These are phyloP conservation scores for Paracyclopina nana DNA, from an alignment of 1,140 invertebrate genomes.

Conservation along the genomic window DNA sequence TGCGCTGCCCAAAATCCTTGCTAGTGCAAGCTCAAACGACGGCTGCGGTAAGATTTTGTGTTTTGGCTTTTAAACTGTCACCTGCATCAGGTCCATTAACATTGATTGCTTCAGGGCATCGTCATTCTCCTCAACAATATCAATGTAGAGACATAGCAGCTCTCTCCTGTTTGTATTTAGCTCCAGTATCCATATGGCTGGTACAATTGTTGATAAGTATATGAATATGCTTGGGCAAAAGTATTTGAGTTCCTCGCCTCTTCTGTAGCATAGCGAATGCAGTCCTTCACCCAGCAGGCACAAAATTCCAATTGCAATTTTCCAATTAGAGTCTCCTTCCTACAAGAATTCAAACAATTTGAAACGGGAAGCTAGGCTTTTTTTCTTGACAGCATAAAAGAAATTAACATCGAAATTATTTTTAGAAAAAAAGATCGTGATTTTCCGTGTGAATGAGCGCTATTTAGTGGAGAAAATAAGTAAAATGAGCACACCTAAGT, in stretches of 20 bases:
- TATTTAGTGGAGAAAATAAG: no score
- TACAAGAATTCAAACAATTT: no score
- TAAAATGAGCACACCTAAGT: no score
- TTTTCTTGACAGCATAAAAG: no score
- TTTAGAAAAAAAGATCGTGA: no score
- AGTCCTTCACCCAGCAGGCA: not conserved
- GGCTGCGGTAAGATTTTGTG: not conserved
- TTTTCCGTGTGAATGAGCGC: no score
- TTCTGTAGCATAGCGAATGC: constrained; percentile 1
- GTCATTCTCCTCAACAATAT: not conserved
- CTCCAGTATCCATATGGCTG: not conserved
- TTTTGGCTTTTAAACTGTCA: no score
- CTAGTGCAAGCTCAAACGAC: not conserved
- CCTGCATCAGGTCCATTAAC: no score
- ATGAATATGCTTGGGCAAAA: not conserved
- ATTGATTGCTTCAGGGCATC: not conserved
- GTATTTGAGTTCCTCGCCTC: not conserved
- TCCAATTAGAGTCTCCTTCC: not conserved
- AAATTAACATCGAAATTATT: no score
- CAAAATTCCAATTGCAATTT: not conserved
- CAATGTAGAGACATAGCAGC: not conserved
- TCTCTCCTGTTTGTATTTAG: not conserved
- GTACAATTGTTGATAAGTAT: not conserved
- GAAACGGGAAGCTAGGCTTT: no score
- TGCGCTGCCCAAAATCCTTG: no score